Conservation (phyloP, 2,113 vertebrate species). For the Cyprinodon variegatus region DNA sequence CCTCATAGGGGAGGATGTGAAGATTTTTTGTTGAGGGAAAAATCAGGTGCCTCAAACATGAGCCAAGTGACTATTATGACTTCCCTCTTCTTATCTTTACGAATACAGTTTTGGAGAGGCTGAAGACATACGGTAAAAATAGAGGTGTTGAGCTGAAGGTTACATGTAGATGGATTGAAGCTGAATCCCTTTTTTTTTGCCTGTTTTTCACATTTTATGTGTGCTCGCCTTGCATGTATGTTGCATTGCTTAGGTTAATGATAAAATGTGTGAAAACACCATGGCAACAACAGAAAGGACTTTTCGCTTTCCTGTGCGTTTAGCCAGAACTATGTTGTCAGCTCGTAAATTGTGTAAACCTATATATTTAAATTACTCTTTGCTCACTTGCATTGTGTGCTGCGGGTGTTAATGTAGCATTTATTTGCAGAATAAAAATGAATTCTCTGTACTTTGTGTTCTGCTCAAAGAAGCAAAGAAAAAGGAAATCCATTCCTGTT, state of each 20-base stretch:
- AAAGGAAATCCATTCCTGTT: not conserved
- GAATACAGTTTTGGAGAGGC: constrained; percentile 57
- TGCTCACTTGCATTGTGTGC: constrained; percentile 34
- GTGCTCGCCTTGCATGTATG: constrained; percentile 23
- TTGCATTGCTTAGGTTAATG: constrained; percentile 57
- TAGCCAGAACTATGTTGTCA: constrained; percentile 37
- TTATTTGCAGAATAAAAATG: constrained; percentile 27
- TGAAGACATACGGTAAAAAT: constrained; percentile 46
- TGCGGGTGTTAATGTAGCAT: constrained; percentile 21
- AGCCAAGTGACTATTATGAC: constrained; percentile 70
- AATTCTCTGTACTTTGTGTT: constrained; percentile 32
- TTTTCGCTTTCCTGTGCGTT: constrained; percentile 39
- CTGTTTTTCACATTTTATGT: constrained; percentile 31
- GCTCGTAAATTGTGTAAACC: constrained; percentile 14
- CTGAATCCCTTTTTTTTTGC: constrained; percentile 43
- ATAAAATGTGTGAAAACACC: constrained; percentile 64
- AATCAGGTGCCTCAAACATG: constrained; percentile 64
- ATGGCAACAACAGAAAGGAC: constrained; percentile 61
- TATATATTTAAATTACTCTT: constrained; percentile 46
- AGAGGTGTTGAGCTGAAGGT: constrained; percentile 54
- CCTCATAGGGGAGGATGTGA: constrained; percentile 54
- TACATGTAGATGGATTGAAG: constrained; percentile 40
- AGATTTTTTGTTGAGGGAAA: constrained; percentile 58
- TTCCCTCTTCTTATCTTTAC: constrained; percentile 62
- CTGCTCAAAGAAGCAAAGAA: not conserved